Conservation (phyloP, 2,797 vertebrate genomes). For the Argentina silus region DNA sequence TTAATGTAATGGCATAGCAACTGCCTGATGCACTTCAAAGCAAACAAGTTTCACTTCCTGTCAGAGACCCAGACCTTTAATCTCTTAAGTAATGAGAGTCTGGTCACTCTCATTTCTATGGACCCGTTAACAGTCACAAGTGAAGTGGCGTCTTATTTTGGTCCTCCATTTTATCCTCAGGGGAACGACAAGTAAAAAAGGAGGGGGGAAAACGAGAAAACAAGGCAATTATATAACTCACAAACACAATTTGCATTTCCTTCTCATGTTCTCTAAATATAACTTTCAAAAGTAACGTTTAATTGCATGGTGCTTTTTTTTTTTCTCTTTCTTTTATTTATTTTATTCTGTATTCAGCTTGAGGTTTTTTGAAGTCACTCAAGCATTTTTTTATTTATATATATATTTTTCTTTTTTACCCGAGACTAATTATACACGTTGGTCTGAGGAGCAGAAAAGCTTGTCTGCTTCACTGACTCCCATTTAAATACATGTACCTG, state of each 20-base stretch:
- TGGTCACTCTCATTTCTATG: not conserved
- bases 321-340: slow-evolving; percentile 15
- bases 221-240: slow-evolving; percentile 35
- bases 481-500: slow-evolving; percentile 4
- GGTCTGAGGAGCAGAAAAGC: not conserved
- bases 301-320: slow-evolving; percentile 33
- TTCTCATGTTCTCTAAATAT: slow-evolving; percentile 45
- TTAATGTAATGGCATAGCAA: too few species aligned
- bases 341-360: not conserved
- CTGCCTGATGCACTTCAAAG: not conserved
- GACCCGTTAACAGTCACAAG: slow-evolving; percentile 29
- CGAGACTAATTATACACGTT: not conserved
- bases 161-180: slow-evolving; percentile 26
- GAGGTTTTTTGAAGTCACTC: not conserved
- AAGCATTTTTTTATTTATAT: not conserved
- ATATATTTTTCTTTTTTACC: not conserved
- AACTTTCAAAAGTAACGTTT: slow-evolving; percentile 40
- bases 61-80: not conserved
- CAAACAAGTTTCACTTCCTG: not conserved
- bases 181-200: slow-evolving; percentile 16
- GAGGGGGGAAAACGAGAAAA: not conserved
- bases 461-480: not conserved
- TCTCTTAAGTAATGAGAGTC: not conserved
- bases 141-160: slow-evolving; percentile 31
- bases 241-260: slow-evolving; percentile 53